Percentiles rank a stretch among this genome's conserved stretches.
phyloP scores from a whole-genome alignment of 2,888 invertebrate genomes.

The Phytoseiulus persimilis region DNA sequence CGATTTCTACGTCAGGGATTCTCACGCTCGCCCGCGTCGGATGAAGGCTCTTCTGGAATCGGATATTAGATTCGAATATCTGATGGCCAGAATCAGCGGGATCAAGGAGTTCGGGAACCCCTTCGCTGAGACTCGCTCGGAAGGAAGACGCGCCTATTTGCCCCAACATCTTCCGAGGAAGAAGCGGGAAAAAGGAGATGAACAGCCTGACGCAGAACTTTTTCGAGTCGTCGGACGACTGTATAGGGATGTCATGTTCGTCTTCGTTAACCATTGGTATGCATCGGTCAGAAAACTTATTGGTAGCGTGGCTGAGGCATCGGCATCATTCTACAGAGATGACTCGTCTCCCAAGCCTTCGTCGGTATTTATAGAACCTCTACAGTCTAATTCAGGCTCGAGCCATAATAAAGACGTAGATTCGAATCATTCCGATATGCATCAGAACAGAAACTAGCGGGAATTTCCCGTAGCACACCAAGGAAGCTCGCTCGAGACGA shows the following conservation, averaged over 20 bases:
- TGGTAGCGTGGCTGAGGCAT: background rate
- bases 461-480: background rate
- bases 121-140: too few species aligned
- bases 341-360: background rate
- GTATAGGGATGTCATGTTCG: background rate
- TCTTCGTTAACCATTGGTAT: background rate
- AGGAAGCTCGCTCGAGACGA: background rate
- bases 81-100: too few species aligned
- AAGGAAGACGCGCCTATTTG: too few species aligned
- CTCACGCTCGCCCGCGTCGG: too few species aligned
- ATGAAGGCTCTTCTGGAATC: too few species aligned
- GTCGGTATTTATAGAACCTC: background rate
- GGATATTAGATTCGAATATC: too few species aligned
- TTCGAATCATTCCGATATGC: background rate
- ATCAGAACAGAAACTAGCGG: background rate
- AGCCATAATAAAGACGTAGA: background rate
- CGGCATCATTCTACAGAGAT: background rate
- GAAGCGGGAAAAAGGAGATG: too few species aligned
- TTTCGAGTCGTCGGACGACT: too few species aligned
- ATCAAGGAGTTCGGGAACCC: too few species aligned
- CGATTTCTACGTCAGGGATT: too few species aligned
- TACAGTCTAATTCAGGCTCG: background rate
- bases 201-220: too few species aligned
- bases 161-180: too few species aligned
- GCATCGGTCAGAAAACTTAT: background rate